These are phyloP conservation scores for Pilophorus perplexus DNA, from an alignment of 2,888 invertebrate species.

Conservation along the genomic window DNA sequence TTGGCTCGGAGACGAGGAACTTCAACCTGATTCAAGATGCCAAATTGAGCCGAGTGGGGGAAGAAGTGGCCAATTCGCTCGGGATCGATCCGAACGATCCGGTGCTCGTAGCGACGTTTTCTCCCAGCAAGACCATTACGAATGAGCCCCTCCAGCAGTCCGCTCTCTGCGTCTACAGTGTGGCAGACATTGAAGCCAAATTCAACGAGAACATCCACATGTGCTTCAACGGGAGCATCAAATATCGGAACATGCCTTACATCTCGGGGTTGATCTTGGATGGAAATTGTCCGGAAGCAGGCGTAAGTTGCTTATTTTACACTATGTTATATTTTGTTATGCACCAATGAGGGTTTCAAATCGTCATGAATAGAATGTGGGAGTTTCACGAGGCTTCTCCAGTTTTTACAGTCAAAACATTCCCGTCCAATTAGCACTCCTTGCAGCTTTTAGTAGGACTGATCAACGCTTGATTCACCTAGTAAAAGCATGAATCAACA, in stretches of 20 bases:
- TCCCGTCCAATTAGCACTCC: background rate
- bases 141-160: slow-evolving; percentile 80
- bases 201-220: slow-evolving; percentile 96
- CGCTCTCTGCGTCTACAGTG: slow-evolving; percentile 88
- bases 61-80: slow-evolving; percentile 75
- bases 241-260: slow-evolving; percentile 87
- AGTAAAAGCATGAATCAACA: no score
- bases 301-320: slow-evolving; percentile 57
- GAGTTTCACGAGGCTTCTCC: no score
- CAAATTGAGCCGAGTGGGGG: slow-evolving; percentile 80
- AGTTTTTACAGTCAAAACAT: background rate
- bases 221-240: slow-evolving; percentile 93
- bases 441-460: no score
- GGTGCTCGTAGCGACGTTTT: slow-evolving; percentile 83
- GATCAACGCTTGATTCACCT: no score
- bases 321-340: background rate
- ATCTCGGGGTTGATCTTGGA: slow-evolving; percentile 88
- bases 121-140: slow-evolving; percentile 83
- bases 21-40: slow-evolving; percentile 94
- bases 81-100: slow-evolving; percentile 76
- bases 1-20: slow-evolving; percentile 59
- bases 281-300: slow-evolving; percentile 84
- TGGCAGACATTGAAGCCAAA: slow-evolving; percentile 84
- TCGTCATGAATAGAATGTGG: no score
- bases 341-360: background rate